Evolutionary conservation across 2,797 vertebrate genomes (phyloP), one percentile per base, ranked within the genome.

Genomic region (Dendrocincla fuliginosa): DNA sequence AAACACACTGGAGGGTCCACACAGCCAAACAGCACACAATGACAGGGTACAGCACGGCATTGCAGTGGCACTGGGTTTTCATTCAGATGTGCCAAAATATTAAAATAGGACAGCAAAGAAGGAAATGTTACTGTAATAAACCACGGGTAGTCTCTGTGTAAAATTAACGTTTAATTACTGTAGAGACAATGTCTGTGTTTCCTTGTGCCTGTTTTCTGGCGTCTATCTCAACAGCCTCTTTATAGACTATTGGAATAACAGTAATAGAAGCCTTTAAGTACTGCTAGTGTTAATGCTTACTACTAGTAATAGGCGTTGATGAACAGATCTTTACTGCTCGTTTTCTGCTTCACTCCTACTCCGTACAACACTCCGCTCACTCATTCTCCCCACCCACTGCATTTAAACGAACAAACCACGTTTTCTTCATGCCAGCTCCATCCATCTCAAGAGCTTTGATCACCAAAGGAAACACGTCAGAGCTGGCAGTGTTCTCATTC

Each of bases 331-430:
- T 76, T 52, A 56, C 80, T 68, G 80, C 77, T 69, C 41, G 28
- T 91, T 84, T 90, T 73, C 57, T 82, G 56, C 64, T 74, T 20
- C 46, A 93, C 47, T 76, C 81, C 77, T 74, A 41, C 77, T 93
- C 84, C 52, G 44, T 70, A 67, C 75, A 84, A 96, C 32, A 32
- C 74, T 60, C 82, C 28, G 59, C 69, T 86, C 81, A 47, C 85
- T 91, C 90, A 27, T 63, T 92, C 76, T 97, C 55, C 87, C 85
- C 94, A 95, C 96, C 96, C 87, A 95, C 80, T 52, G 83, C 90
- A 95, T 69, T 96, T 96, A 95, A 90, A 96, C 9, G 25, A 96
- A 95, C 95, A 97, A 96, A 84, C 88, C 93, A 95, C 24, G 56
- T 93, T 94, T 95, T 90, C 92, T 90, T 91, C 41, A 35, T 95